Base-by-base conservation (phyloP, 2,797 vertebrate species). In the Cuniculus paca region DNA sequence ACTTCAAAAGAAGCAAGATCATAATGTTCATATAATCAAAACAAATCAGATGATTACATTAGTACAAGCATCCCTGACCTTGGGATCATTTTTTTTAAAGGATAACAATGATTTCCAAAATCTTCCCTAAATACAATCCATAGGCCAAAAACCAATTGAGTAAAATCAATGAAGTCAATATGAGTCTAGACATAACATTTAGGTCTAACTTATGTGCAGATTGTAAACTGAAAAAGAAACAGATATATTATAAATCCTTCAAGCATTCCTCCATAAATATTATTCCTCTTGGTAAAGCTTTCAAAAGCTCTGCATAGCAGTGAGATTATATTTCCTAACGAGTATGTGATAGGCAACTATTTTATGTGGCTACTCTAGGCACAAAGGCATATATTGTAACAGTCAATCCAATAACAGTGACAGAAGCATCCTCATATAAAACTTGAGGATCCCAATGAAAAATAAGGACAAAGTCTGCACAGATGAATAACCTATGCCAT, bases 161-260 rank as follows among this genome's bases (percentile, higher is more conserved):
- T 83, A 88, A 95, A 90, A 94, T 91, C 45, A 68, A 72, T 88
- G 90, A 94, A 39, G 81, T 94, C 79, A 95, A 83, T 74, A 74
- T 83, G 39, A 83, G 28, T 80, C 34, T 42, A 72, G 74, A 88
- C 85, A 56, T 72, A 94, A 92, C 60, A 91, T n/a, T 84, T 50
- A 56, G 72, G 52, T 65, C 92, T 92, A 96, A 86, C 48, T 74
- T 77, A 65, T 68, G 16, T 13, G 45, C 77, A 16, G 78, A 94
- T 80, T 93, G 86, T 72, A 90, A 90, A 85, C 24, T 65, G 79
- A 91, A 82, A 88, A 81, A 60, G 58, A 90, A 90, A 96, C 24
- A 92, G 12, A 86, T 75, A 74, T 0, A 88, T 28, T 54, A 65
- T 60, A 82, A 87, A 56, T 74, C 36, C 56, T 95, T 93, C 60